phyloP scores from a whole-genome alignment of 1,140 invertebrate species.

The Drosophila sproati region DNA sequence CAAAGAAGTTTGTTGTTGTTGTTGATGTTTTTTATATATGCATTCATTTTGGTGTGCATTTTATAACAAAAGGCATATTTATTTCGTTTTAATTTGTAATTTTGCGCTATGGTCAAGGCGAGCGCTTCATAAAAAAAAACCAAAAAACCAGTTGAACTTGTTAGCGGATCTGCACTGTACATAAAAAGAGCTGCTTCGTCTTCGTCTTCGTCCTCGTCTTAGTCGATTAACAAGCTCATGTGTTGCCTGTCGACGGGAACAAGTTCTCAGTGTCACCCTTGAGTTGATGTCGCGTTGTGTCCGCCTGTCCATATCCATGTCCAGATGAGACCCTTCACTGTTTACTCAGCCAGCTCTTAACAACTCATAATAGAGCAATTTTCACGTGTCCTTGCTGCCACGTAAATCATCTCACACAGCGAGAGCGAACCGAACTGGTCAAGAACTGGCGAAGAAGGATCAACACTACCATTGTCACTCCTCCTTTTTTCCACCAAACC shows the following conservation, averaged over 20 bases:
- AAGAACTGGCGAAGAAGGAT: conserved; percentile 18
- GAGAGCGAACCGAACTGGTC: conserved; percentile 34
- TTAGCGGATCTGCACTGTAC: conserved; percentile 26
- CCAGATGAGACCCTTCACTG: conserved; percentile 50
- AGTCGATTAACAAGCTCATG: conserved; percentile 64
- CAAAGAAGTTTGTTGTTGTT: conserved; percentile 16
- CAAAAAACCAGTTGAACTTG: conserved; percentile 75
- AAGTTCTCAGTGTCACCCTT: conserved; percentile 64
- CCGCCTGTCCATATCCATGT: conserved; percentile 42
- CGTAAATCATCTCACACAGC: conserved; percentile 65
- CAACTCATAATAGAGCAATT: conserved; percentile 84
- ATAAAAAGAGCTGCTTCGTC: conserved; percentile 25
- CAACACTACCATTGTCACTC: conserved; percentile 67
- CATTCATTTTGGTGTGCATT: conserved; percentile 55
- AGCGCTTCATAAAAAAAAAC: neutral
- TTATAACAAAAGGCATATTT: conserved; percentile 81
- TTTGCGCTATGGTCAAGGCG: conserved; percentile 76
- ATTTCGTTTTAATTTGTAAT: conserved; percentile 83
- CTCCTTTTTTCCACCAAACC: conserved; percentile 12
- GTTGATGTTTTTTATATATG: conserved; percentile 17
- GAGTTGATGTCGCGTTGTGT: conserved; percentile 38
- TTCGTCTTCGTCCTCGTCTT: conserved; percentile 14
- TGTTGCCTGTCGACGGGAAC: conserved; percentile 38
- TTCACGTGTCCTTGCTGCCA: conserved; percentile 75
- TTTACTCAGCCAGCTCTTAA: conserved; percentile 81